phyloP scores from a whole-genome alignment of 2,888 invertebrate species.

The Himalopsyche japonica region DNA sequence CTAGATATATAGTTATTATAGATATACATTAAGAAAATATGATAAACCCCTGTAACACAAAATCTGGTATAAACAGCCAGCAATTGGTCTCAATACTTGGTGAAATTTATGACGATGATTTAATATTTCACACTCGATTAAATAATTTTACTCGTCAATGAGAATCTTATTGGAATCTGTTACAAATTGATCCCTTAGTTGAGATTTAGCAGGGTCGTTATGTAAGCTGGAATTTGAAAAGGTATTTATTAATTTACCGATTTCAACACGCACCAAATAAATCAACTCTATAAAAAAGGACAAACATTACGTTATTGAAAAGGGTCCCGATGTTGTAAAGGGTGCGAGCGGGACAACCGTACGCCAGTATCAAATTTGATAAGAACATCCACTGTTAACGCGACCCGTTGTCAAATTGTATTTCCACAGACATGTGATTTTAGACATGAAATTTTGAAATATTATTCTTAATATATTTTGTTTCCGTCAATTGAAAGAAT shows the following conservation, averaged over 20 bases:
- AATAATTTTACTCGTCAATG: neutral
- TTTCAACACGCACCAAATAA: neutral
- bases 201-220: neutral
- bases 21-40: too few species aligned
- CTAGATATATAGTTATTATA: too few species aligned
- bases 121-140: too few species aligned
- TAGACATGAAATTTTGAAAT: neutral
- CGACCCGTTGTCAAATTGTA: slow-evolving; percentile 15
- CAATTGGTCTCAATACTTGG: too few species aligned
- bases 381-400: slow-evolving; percentile 14
- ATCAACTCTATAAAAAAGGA: neutral
- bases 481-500: neutral
- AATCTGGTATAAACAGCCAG: too few species aligned
- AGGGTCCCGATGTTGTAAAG: neutral
- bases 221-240: neutral
- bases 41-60: too few species aligned
- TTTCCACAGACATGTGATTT: slow-evolving; percentile 17
- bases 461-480: neutral
- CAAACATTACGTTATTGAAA: neutral
- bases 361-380: neutral
- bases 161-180: neutral
- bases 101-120: too few species aligned
- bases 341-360: neutral
- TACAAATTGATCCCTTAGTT: neutral
- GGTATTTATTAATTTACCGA: neutral